A percentile compares a stretch with the other conserved stretches of the same genome.
phyloP scores from a whole-genome alignment of 2,888 invertebrate genomes.

The Macroteleia sp. region DNA sequence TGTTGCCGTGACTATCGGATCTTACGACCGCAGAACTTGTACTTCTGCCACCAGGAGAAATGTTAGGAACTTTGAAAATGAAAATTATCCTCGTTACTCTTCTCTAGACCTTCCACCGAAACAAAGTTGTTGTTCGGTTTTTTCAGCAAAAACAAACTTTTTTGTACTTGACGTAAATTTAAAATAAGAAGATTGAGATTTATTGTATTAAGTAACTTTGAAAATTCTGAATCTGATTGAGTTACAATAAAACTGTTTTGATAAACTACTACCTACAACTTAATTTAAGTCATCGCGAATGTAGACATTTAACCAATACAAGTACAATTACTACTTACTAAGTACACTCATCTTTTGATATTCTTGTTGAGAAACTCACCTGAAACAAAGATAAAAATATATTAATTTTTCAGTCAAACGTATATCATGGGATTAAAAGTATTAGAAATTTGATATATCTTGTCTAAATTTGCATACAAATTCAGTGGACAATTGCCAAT shows the following conservation, averaged over 20 bases:
- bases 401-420: too few species aligned
- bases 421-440: too few species aligned
- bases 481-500: too few species aligned
- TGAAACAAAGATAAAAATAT: background rate
- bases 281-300: background rate
- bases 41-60: conserved; percentile 36
- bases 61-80: conserved; percentile 37
- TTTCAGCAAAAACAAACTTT: conserved; percentile 1
- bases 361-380: background rate
- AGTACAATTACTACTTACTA: background rate
- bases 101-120: conserved; percentile 18
- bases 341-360: background rate
- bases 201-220: conserved; percentile 14
- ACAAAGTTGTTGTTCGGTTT: conserved; percentile 24
- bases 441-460: too few species aligned
- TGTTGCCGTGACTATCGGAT: conserved; percentile 34
- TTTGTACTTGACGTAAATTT: conserved; percentile 9
- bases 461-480: too few species aligned
- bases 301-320: background rate
- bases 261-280: background rate
- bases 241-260: conserved; percentile 9
- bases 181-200: conserved; percentile 25
- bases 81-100: conserved; percentile 35
- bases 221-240: conserved; percentile 10
- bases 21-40: conserved; percentile 35